Evolutionary conservation across 2,797 vertebrate genomes (phyloP).

Genomic region (Carcharodon carcharias): DNA sequence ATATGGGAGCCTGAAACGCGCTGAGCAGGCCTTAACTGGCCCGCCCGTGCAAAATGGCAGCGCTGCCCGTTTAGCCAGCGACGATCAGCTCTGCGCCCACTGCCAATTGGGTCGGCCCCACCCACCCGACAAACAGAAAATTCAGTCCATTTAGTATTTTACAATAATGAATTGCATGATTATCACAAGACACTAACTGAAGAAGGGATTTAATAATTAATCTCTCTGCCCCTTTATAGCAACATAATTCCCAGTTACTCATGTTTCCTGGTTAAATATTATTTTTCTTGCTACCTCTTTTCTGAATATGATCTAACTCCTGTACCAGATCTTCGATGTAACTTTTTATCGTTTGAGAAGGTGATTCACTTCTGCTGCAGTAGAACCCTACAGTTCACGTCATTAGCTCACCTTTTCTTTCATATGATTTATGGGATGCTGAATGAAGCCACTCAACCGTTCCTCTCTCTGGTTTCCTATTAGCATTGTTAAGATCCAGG

Average conservation of each 20-base stretch:
- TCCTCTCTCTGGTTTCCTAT: neutral
- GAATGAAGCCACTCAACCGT: neutral
- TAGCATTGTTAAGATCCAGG: neutral
- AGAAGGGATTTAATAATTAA: neutral
- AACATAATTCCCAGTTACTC: neutral
- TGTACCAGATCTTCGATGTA: neutral
- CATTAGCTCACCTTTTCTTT: neutral
- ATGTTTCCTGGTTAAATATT: neutral
- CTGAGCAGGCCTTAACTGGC: too few relatives aligned
- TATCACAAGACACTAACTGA: neutral
- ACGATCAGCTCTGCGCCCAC: too few relatives aligned
- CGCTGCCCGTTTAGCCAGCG: too few relatives aligned
- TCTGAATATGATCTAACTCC: neutral
- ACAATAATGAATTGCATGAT: neutral
- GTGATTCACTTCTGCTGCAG: neutral
- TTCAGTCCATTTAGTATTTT: neutral
- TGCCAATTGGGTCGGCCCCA: too few relatives aligned
- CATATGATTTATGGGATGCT: neutral
- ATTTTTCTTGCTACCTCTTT: neutral
- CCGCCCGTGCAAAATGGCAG: too few relatives aligned
- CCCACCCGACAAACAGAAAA: too few relatives aligned
- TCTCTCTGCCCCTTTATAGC: neutral
- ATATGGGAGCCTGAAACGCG: too few relatives aligned
- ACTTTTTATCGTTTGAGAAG: neutral
- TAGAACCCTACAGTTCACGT: neutral